Evolutionary conservation across 2,113 vertebrate species (phyloP).

Genomic region (Phoenicopterus ruber): DNA sequence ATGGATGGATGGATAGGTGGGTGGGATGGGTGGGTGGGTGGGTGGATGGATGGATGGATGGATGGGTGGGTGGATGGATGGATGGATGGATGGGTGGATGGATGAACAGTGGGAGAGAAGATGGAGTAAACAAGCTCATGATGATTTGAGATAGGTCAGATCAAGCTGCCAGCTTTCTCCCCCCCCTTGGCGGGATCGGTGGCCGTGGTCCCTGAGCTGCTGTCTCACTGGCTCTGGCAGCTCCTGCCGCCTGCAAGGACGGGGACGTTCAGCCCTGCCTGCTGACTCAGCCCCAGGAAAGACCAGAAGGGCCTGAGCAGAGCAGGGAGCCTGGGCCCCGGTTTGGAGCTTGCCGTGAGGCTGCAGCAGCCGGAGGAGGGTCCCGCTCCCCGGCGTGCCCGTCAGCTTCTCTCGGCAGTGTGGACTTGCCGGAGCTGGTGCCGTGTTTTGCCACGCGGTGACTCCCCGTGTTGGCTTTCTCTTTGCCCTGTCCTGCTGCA

Average conservation of each 20-base stretch:
- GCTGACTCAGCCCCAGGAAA: neutral
- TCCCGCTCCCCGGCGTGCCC: fast-evolving
- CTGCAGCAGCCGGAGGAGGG: neutral
- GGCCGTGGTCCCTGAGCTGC: neutral
- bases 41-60: too few relatives aligned
- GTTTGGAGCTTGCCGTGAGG: neutral
- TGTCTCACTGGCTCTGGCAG: neutral
- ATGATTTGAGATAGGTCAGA: fast-evolving
- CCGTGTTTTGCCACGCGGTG: neutral
- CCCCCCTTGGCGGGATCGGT: neutral
- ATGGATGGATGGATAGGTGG: too few relatives aligned
- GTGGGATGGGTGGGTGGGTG: too few relatives aligned
- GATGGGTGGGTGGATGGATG: fast-evolving
- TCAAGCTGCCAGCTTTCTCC: neutral
- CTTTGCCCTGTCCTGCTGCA: slow-evolving; percentile 25
- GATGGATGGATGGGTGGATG: fast-evolving
- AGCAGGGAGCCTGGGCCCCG: neutral
- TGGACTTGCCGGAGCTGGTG: slow-evolving; percentile 53
- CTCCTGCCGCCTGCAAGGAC: neutral
- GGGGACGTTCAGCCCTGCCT: neutral
- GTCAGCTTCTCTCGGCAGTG: neutral
- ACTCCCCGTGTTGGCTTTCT: neutral
- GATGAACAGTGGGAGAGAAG: neutral
- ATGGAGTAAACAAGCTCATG: fast-evolving
- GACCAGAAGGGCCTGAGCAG: neutral